These are phyloP conservation scores for Delphinus delphis DNA, from an alignment of 2,113 vertebrate genomes.

Conservation along the genomic window DNA sequence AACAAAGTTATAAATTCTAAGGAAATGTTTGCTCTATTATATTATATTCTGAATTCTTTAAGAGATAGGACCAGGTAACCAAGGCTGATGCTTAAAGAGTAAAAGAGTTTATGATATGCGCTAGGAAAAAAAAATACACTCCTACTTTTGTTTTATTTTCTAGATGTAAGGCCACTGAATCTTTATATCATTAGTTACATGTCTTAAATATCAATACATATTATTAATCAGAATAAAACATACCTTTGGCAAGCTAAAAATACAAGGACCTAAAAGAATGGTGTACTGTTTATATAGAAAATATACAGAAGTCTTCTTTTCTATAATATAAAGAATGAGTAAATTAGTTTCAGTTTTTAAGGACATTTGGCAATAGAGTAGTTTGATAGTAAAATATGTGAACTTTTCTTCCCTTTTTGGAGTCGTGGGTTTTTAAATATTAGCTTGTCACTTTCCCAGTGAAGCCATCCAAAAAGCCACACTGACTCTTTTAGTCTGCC, in stretches of 20 bases:
- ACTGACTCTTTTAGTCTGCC: constrained; percentile 68
- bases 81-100: background rate
- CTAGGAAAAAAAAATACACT: background rate
- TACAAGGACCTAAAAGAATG: background rate
- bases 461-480: constrained; percentile 16
- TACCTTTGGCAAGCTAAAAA: constrained; percentile 25
- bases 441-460: constrained; percentile 49
- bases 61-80: background rate
- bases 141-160: background rate
- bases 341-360: constrained; percentile 63
- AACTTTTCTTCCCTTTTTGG: constrained; percentile 18
- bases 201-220: background rate
- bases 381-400: constrained; percentile 55
- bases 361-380: constrained; percentile 46
- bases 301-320: background rate
- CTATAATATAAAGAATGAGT: background rate
- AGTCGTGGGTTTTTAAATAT: constrained; percentile 58
- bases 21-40: background rate
- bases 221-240: background rate
- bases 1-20: background rate
- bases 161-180: background rate
- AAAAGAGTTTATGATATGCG: background rate
- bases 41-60: background rate
- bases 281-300: constrained; percentile 23
- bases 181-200: background rate